These are phyloP conservation scores for Pseudanteris insignis DNA, from an alignment of 2,888 invertebrate species.

Conservation along the genomic window DNA sequence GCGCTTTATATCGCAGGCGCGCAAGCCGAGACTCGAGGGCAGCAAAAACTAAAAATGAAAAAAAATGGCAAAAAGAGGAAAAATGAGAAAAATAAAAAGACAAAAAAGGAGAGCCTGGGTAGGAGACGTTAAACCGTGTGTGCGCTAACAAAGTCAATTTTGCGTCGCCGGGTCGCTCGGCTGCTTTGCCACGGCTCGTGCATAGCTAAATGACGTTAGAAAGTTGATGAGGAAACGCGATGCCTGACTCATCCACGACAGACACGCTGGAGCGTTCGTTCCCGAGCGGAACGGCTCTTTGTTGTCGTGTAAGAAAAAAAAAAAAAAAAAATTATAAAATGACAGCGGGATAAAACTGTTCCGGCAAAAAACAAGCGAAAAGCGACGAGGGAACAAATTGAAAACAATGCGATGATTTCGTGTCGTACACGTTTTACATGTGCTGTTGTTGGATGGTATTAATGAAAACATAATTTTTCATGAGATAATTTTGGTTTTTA, in stretches of 20 bases:
- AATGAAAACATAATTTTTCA: no score
- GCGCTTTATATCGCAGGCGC: slow-evolving; percentile 1
- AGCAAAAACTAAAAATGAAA: no score
- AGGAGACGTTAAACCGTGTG: no score
- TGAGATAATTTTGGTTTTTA: no score
- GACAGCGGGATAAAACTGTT: no score
- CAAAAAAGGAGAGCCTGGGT: no score
- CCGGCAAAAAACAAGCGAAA: slow-evolving; percentile 1
- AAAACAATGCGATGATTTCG: not conserved
- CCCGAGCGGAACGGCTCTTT: slow-evolving; percentile 45
- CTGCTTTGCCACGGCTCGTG: slow-evolving; percentile 43
- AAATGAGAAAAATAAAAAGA: no score
- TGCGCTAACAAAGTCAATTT: slow-evolving; percentile 36
- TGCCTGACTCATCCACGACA: slow-evolving; percentile 50
- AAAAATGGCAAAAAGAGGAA: no score
- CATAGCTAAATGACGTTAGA: slow-evolving; percentile 52
- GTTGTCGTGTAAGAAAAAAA: slow-evolving; percentile 35
- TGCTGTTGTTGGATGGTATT: no score
- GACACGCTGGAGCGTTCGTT: slow-evolving; percentile 43
- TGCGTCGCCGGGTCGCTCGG: slow-evolving; percentile 21
- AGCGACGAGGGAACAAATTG: not conserved
- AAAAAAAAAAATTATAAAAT: slow-evolving; percentile 24
- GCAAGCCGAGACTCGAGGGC: slow-evolving; percentile 1
- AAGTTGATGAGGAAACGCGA: slow-evolving; percentile 51
- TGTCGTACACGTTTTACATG: no score